Conservation (phyloP, 2,888 invertebrate species). For the Apamea crenata region DNA sequence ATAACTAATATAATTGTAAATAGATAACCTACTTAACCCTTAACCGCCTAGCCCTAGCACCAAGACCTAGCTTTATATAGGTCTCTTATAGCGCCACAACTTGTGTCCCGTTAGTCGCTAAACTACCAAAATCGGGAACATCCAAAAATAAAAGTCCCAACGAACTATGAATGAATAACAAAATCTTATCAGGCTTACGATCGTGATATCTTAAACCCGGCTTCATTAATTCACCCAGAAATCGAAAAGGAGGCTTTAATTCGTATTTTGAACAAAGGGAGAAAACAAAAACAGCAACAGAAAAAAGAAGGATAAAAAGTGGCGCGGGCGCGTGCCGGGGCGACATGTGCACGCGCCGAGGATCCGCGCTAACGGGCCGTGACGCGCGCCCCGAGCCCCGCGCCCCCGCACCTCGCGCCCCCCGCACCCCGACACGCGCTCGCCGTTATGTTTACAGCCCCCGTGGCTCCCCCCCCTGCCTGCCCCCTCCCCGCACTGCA, state of each 20-base stretch:
- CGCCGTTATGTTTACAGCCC: constrained; percentile 82
- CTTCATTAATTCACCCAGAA: constrained; percentile 76
- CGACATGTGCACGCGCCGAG: constrained; percentile 89
- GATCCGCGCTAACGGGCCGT: constrained; percentile 86
- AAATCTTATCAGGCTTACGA: constrained; percentile 60
- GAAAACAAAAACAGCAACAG: constrained; percentile 84
- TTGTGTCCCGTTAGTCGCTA: not conserved
- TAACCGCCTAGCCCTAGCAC: not conserved
- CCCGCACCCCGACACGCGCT: constrained; percentile 78
- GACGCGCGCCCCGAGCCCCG: constrained; percentile 74
- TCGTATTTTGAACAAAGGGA: constrained; percentile 86
- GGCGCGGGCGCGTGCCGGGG: constrained; percentile 88
- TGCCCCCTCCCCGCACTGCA: not conserved
- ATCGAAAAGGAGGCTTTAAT: constrained; percentile 75
- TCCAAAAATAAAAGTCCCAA: constrained; percentile 37
- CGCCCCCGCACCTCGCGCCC: constrained; percentile 61
- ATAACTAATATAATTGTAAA: not conserved
- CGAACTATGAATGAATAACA: constrained; percentile 60
- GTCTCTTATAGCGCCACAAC: not conserved
- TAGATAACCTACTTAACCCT: not conserved
- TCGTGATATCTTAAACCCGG: constrained; percentile 72
- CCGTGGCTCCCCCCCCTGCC: constrained; percentile 32
- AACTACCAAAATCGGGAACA: not conserved
- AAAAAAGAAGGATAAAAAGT: constrained; percentile 85
- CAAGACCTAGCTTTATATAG: not conserved